Base-by-base conservation (phyloP, 2,888 invertebrate species). In the Cantharis rufa region DNA sequence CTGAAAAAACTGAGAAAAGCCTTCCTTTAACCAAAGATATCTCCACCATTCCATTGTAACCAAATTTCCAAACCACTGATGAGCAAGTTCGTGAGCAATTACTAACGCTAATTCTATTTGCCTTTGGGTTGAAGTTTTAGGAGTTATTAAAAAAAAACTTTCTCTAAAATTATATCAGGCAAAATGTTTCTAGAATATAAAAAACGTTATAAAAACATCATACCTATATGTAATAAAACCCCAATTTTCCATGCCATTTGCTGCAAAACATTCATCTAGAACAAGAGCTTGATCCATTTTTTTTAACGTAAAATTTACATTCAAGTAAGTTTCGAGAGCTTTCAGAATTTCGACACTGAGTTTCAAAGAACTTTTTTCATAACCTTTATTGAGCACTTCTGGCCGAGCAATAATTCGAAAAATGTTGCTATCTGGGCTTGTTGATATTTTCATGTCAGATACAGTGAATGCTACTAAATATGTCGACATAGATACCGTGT, bases 391-490 rank as follows among this genome's bases (percentile, higher is more conserved):
- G 3, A 32, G 27, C 27, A 32, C 2, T 11, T 32, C 32, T 32
- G 13, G 32, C 4, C 32, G 32, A 1, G 32, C 13, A 4, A 32
- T 4, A 32, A 32, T 13, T 32, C 32, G 13, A 32, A 13, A 32
- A 13, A 13, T 13, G 13, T 13, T 3, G 4, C 1, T 11, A 32
- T 13, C 32, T 13, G 3, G 11, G 1, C 11, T 4, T 32, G 3
- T 4, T 3, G 13, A 13, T 13, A 32, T 13, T 11, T 32, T 32
- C 32, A 32, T 13, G 2, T 95, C 94, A 0, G 93, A 93, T 16
- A 96, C 92, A 0, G 94, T 92, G 83, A 94, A 95, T 0, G 96
- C 13, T 32, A 32, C 13, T 4, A 32, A 3, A 13, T 32, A 32
- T 32, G 32, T 32, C 4, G 32, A 4, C 32, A 32, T 32, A 11